Evolutionary conservation across 2,797 vertebrate species (phyloP), one percentile per base, ranked within the genome.

Genomic region (Jordanella pulchra): DNA sequence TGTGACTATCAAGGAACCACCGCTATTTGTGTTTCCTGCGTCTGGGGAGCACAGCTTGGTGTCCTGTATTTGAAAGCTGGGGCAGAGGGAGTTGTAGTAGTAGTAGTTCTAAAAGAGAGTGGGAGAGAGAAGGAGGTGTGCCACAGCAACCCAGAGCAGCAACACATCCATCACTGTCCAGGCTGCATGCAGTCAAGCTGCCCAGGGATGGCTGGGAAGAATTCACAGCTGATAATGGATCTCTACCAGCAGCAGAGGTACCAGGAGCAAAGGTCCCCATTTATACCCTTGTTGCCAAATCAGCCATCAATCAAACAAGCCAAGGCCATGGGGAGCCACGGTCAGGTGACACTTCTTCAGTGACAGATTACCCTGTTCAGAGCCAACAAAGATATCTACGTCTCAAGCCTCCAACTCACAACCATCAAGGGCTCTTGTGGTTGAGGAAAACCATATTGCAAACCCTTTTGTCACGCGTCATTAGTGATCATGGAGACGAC

Each of bases 261-360:
- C 72, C 42, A 14, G 87, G 86, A 84, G 84, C 87, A 91, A 90
- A 90, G 89, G 86, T 88, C 84, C 84, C 77, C 85, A 76, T 91
- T 92, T 93, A 89, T 79, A 90, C 84, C 85, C 82, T 72, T 68
- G 77, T 63, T 84, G 87, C 85, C 88, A 84, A 91, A 89, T 86
- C 85, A 82, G 87, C 92, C 78, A 94, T 94, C 93, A 93, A 94
- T 95, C 93, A 84, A 51, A 60, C 30, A 4, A 61, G 88, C 86
- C 60, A 87, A 92, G 92, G 91, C 89, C 89, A 84, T 75, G 17
- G 75, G 87, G 83, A 87, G 86, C 80, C 71, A 75, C 67, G 56
- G 83, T 85, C 88, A 89, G 89, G 87, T 91, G 92, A 90, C 88
- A 85, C 76, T 12, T 11, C 1, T 12, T 11, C 1, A 0, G 69